Evolutionary conservation across 2,888 invertebrate species (phyloP), one percentile per base, ranked within the genome.

Genomic region (Carpatolechia fugitivella): DNA sequence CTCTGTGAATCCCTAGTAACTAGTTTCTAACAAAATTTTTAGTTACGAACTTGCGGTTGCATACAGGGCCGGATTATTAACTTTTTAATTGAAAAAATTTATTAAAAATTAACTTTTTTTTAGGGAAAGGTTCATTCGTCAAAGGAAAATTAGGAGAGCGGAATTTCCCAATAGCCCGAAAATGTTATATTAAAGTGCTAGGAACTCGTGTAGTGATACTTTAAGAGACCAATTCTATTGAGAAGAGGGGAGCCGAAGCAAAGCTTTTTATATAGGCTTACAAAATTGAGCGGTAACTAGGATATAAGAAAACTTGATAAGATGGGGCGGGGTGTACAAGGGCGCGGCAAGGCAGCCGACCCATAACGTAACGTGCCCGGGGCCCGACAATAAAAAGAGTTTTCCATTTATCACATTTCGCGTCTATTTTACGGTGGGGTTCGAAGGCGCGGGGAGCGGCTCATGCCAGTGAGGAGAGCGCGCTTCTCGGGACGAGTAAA

Each of bases 331-430:
- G 74, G 70, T 69, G 76, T 20, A 16, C 69, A 72, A 74, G 74
- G 72, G 75, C 69, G 75, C 73, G 73, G 68, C 72, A 69, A 74
- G 76, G 71, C 72, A 80, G 73, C 69, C 82, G 77, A 78, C 81
- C 83, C 80, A 74, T 82, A 82, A 82, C 80, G 82, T 76, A 83
- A 84, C 80, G 78, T 77, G 83, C 78, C 83, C 76, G 80, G 74
- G 83, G 76, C 78, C 76, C 75, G 69, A 81, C 84, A 88, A 77
- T 87, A 89, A 89, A 88, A 87, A 84, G 86, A 88, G 82, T 86
- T 82, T 84, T 81, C 85, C 86, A 90, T 90, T 90, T 90, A 89
- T 90, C 88, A 90, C 89, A 87, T 89, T 89, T 87, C 78, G 84
- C 85, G 86, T 90, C 84, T 88, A 88, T 89, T 90, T 89, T 85